Percentiles rank a stretch among this genome's conserved stretches.
These are phyloP conservation scores for Drosophila chauvacae DNA, from an alignment of 1,140 invertebrate genomes.

Conservation along the genomic window DNA sequence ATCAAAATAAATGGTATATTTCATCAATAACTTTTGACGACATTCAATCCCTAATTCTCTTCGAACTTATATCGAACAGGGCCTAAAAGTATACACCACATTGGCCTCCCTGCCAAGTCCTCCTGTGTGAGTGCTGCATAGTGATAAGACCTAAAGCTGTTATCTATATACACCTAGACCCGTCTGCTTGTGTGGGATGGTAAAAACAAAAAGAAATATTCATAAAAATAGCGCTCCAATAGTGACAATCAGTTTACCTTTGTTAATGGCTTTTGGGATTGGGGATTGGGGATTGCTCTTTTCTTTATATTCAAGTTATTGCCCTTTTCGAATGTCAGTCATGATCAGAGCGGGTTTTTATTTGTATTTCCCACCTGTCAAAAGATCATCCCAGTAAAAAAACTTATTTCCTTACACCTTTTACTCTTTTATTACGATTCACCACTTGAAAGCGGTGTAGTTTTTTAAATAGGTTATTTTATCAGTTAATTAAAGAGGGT, in stretches of 20 bases:
- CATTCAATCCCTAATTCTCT: not conserved
- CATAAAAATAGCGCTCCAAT: not conserved
- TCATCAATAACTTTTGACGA: too few species aligned
- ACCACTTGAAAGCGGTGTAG: not conserved
- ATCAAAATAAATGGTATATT: not conserved
- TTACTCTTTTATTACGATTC: not conserved
- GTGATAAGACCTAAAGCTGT: constrained; percentile 25
- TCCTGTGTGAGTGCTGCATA: not conserved
- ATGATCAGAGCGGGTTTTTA: not conserved
- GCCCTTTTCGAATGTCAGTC: constrained; percentile 9
- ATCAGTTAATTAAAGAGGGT: not conserved
- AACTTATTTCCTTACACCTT: not conserved
- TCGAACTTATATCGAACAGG: not conserved
- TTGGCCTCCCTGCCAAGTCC: not conserved
- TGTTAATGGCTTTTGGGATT: constrained; percentile 11
- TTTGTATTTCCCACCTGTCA: constrained; percentile 8
- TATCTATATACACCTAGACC: constrained; percentile 25
- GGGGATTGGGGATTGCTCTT: not conserved
- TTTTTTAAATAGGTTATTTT: not conserved
- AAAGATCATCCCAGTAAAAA: constrained; percentile 13
- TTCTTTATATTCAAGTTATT: constrained; percentile 13
- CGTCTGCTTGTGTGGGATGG: not conserved
- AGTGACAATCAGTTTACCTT: constrained; percentile 18
- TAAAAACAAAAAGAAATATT: not conserved
- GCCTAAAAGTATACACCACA: constrained; percentile 36